Percentiles rank a stretch among this genome's conserved stretches.
phyloP scores from a whole-genome alignment of 2,797 vertebrate species.

The Lepilemur ruficaudatus region DNA sequence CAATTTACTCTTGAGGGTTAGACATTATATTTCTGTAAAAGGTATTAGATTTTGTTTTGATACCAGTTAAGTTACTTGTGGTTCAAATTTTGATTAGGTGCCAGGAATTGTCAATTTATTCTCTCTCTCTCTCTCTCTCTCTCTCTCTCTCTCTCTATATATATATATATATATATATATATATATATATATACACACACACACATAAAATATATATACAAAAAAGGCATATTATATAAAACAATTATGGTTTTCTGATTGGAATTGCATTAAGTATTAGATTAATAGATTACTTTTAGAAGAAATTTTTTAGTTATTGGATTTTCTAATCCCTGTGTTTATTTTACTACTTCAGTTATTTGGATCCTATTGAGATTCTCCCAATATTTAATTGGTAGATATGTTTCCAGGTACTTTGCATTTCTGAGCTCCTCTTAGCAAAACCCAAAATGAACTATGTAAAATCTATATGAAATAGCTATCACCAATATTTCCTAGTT shows the following conservation, averaged over 20 bases:
- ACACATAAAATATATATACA: too few relatives aligned
- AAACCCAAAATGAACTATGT: not conserved
- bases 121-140: too few relatives aligned
- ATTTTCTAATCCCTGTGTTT: not conserved
- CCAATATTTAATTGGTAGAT: not conserved
- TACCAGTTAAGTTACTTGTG: not conserved
- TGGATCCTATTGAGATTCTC: not conserved
- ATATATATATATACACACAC: too few relatives aligned
- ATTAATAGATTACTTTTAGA: not conserved
- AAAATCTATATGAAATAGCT: not conserved
- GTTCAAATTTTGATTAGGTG: not conserved
- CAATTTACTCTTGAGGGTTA: not conserved
- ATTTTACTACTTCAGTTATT: not conserved
- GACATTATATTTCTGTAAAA: not conserved
- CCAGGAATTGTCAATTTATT: too few relatives aligned
- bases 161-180: too few relatives aligned
- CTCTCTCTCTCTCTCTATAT: too few relatives aligned
- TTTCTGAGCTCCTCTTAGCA: not conserved
- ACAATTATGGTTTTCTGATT: not conserved
- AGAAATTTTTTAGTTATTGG: not conserved
- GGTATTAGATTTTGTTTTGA: not conserved
- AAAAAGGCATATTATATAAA: not conserved
- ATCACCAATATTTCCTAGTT: not conserved
- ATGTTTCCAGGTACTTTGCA: not conserved
- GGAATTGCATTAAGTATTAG: not conserved